Conservation (phyloP, 2,113 vertebrate species). For the Phoxinus phoxinus region DNA sequence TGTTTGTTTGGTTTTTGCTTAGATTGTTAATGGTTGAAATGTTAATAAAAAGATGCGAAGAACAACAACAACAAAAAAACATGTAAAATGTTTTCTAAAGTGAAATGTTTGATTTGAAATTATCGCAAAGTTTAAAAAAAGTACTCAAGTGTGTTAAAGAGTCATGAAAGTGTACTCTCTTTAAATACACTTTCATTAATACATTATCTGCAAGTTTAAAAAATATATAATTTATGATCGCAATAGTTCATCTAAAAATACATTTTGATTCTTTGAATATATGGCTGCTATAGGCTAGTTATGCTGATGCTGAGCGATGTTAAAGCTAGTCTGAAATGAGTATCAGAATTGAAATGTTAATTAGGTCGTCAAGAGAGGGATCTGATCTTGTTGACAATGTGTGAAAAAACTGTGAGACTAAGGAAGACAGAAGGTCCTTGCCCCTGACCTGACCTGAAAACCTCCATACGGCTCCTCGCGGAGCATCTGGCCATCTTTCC, state of each 20-base stretch:
- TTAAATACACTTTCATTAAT: too few relatives aligned
- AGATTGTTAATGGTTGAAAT: too few relatives aligned
- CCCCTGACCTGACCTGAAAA: conserved; percentile 76
- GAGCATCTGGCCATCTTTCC: conserved; percentile 60
- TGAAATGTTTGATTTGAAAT: too few relatives aligned
- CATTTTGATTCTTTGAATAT: background rate
- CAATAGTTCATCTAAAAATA: background rate
- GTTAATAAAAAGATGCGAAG: too few relatives aligned
- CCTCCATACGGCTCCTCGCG: conserved; percentile 71
- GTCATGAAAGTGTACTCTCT: too few relatives aligned
- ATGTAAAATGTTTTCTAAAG: too few relatives aligned
- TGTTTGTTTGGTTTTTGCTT: too few relatives aligned
- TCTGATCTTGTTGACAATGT: conserved; percentile 59
- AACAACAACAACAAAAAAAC: too few relatives aligned
- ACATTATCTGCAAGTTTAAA: too few relatives aligned
- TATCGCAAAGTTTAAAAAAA: too few relatives aligned
- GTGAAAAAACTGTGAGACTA: conserved; percentile 68
- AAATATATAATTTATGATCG: too few relatives aligned
- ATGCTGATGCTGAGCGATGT: background rate
- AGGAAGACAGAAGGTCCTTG: conserved; percentile 70
- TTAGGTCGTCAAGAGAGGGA: background rate
- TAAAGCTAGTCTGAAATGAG: background rate
- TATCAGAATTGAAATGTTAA: background rate
- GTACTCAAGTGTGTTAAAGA: too few relatives aligned
- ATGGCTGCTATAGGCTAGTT: background rate